A percentile compares a stretch with the other conserved stretches of the same genome.
phyloP scores from a whole-genome alignment of 2,797 vertebrate species.

The Rhinophrynus dorsalis region DNA sequence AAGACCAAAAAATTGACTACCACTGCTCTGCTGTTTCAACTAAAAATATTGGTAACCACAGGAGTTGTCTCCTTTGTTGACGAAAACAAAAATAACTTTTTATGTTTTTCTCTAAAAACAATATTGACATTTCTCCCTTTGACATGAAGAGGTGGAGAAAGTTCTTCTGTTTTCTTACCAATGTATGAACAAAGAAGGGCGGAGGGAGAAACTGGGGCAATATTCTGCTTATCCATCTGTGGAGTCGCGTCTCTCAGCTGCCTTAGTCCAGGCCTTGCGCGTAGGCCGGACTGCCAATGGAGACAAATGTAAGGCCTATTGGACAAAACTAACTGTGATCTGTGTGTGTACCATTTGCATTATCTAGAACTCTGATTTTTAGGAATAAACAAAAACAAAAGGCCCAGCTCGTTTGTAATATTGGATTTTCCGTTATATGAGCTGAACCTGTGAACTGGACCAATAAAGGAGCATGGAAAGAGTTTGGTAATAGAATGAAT shows the following conservation, averaged over 20 bases:
- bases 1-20: no score
- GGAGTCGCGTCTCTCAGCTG: slow-evolving; percentile 9
- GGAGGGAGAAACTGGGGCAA: background rate
- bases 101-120: no score
- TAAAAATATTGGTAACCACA: no score
- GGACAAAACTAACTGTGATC: slow-evolving; percentile 16
- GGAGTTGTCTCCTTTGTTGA: no score
- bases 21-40: no score
- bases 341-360: slow-evolving; percentile 27
- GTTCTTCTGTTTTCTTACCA: background rate
- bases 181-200: background rate
- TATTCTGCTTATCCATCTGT: background rate
- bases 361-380: slow-evolving; percentile 30
- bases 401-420: background rate
- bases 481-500: background rate
- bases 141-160: background rate
- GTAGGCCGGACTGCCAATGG: slow-evolving; percentile 12
- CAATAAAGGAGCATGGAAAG: background rate
- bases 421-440: slow-evolving; percentile 13
- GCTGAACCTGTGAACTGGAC: slow-evolving; percentile 13
- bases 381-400: slow-evolving; percentile 22
- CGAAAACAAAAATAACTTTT: no score
- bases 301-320: slow-evolving; percentile 24
- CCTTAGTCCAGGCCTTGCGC: slow-evolving; percentile 25
- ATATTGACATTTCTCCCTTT: no score